These are phyloP conservation scores for Operophtera brumata DNA, from an alignment of 2,888 invertebrate species.

Conservation along the genomic window DNA sequence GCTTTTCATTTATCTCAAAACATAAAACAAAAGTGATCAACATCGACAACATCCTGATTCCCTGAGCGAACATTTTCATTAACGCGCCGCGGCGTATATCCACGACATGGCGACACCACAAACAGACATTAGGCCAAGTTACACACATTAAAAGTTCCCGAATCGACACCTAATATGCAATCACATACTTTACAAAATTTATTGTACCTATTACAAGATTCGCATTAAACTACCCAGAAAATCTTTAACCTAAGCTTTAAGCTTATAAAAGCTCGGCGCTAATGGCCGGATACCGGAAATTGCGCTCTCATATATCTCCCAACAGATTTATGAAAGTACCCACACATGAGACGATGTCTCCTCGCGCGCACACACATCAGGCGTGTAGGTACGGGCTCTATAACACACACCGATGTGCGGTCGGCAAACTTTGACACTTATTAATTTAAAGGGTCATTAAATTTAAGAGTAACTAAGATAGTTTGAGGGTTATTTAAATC, in stretches of 20 bases:
- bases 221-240: conserved; percentile 81
- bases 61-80: conserved; percentile 38
- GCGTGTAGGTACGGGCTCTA: conserved; percentile 36
- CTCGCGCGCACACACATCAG: conserved; percentile 46
- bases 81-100: conserved; percentile 22
- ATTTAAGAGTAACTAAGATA: conserved; percentile 55
- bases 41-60: conserved; percentile 22
- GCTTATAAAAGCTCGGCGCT: conserved; percentile 85
- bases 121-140: conserved; percentile 77
- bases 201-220: conserved; percentile 81
- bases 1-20: conserved; percentile 44
- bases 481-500: conserved; percentile 34
- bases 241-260: conserved; percentile 82
- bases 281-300: conserved; percentile 95
- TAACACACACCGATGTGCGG: conserved; percentile 43
- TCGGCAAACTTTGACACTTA: conserved; percentile 73
- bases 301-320: conserved; percentile 94
- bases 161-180: conserved; percentile 80
- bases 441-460: conserved; percentile 75
- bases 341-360: conserved; percentile 80
- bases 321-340: conserved; percentile 94
- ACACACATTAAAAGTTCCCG: conserved; percentile 79
- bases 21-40: conserved; percentile 30
- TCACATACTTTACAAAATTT: conserved; percentile 80
- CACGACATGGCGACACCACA: conserved; percentile 42